Evolutionary conservation across 2,888 invertebrate genomes (phyloP).

Genomic region (Apodemia mormo): DNA sequence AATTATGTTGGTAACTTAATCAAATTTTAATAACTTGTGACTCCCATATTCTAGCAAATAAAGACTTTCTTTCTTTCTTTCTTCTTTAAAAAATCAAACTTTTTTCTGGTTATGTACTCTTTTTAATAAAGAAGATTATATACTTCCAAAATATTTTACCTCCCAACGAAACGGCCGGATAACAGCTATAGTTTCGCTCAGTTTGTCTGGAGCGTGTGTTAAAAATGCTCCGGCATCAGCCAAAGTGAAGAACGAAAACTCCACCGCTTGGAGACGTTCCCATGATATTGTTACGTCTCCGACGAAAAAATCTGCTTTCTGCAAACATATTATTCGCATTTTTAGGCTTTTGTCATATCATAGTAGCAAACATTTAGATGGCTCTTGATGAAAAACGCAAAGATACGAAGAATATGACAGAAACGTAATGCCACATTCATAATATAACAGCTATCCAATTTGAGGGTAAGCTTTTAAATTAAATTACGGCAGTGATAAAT

Average conservation of each 20-base stretch:
- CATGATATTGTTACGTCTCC: conserved; percentile 89
- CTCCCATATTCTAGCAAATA: background rate
- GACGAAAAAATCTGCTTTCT: conserved; percentile 87
- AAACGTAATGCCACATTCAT: too few species aligned
- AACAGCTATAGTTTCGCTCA: conserved; percentile 88
- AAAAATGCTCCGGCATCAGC: conserved; percentile 90
- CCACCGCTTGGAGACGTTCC: conserved; percentile 86
- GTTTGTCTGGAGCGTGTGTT: conserved; percentile 86
- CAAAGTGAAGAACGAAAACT: conserved; percentile 88
- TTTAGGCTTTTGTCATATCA: too few species aligned
- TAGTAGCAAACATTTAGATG: too few species aligned
- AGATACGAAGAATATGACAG: too few species aligned
- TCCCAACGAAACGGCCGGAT: conserved; percentile 88
- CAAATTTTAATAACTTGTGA: too few species aligned
- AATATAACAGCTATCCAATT: too few species aligned
- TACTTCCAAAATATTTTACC: conserved; percentile 54
- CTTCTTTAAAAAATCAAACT: background rate
- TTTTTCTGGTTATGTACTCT: too few species aligned
- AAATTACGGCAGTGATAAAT: too few species aligned
- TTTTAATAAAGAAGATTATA: too few species aligned
- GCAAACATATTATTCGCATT: conserved; percentile 26
- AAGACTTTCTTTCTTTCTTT: background rate
- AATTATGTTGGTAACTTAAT: too few species aligned
- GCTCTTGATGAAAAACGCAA: too few species aligned
- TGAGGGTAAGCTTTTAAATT: too few species aligned